Evolutionary conservation across 2,797 vertebrate species (phyloP).

Genomic region (Alfaro cultratus): DNA sequence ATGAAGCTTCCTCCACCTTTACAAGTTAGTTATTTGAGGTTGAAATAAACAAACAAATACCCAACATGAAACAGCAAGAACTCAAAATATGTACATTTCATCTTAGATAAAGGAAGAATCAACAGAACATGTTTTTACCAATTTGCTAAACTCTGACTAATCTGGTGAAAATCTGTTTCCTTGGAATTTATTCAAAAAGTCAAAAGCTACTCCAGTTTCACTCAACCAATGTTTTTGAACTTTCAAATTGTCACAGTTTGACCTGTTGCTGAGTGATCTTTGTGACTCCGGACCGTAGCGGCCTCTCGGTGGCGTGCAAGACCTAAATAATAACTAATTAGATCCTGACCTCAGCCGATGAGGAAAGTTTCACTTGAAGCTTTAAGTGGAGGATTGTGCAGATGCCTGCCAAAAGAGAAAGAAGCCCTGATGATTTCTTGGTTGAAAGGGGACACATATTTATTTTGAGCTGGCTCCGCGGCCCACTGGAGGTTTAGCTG

Average conservation of each 20-base stretch:
- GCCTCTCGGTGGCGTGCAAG: background rate
- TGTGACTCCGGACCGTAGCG: background rate
- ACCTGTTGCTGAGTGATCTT: conserved; percentile 3
- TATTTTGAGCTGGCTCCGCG: conserved; percentile 50
- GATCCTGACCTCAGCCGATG: conserved; percentile 26
- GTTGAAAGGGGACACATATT: conserved; percentile 50
- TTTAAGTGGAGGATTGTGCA: conserved; percentile 19
- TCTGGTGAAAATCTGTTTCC: background rate
- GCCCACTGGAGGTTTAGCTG: conserved; percentile 61
- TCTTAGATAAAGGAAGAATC: background rate
- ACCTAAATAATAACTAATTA: conserved; percentile 36
- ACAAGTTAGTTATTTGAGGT: background rate
- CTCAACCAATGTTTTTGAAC: background rate
- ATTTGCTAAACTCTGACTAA: background rate
- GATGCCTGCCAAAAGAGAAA: conserved; percentile 28
- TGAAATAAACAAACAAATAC: background rate
- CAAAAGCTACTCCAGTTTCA: background rate
- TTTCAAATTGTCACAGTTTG: background rate
- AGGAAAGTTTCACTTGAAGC: conserved; percentile 14
- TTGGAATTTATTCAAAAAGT: background rate
- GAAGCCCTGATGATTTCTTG: conserved; percentile 41
- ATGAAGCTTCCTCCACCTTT: background rate
- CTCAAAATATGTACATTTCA: background rate
- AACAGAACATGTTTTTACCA: background rate
- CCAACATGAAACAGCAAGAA: background rate